phyloP scores from a whole-genome alignment of 2,888 invertebrate species.

The Apantesis nais region DNA sequence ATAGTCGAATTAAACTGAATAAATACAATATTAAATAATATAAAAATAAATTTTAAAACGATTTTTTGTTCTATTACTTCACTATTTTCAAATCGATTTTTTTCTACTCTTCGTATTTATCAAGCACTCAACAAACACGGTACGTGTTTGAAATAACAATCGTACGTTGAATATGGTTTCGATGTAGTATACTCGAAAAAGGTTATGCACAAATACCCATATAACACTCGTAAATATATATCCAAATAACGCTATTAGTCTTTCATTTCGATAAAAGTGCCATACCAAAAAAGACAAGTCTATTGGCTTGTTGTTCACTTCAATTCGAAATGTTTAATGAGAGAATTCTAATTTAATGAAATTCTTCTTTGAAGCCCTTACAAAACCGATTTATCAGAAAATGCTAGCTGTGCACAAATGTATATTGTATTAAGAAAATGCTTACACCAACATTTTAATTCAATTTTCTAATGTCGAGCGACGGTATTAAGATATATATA shows the following conservation, averaged over 20 bases:
- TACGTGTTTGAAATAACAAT: constrained; percentile 30
- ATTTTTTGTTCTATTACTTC: background rate
- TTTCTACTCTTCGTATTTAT: constrained; percentile 22
- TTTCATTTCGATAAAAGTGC: background rate
- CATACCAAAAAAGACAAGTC: background rate
- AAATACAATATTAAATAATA: background rate
- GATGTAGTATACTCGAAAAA: constrained; percentile 26
- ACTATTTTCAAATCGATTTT: constrained; percentile 15
- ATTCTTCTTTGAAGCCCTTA: background rate
- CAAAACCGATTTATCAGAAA: background rate
- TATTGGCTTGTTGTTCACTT: background rate
- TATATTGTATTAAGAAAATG: background rate
- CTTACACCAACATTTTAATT: background rate
- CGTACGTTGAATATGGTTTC: constrained; percentile 28
- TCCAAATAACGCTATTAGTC: too few relatives aligned
- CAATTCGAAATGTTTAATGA: background rate
- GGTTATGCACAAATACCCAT: constrained; percentile 31
- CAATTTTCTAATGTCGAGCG: too few relatives aligned
- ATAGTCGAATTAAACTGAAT: constrained; percentile 16
- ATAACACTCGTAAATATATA: background rate
- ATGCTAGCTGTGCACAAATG: too few relatives aligned
- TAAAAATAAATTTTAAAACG: background rate
- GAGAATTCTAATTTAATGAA: background rate
- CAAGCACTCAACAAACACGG: constrained; percentile 6
- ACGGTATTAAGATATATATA: background rate